phyloP scores from a whole-genome alignment of 92 coral and sea anemone genomes.

The Desmophyllum pertusum region DNA sequence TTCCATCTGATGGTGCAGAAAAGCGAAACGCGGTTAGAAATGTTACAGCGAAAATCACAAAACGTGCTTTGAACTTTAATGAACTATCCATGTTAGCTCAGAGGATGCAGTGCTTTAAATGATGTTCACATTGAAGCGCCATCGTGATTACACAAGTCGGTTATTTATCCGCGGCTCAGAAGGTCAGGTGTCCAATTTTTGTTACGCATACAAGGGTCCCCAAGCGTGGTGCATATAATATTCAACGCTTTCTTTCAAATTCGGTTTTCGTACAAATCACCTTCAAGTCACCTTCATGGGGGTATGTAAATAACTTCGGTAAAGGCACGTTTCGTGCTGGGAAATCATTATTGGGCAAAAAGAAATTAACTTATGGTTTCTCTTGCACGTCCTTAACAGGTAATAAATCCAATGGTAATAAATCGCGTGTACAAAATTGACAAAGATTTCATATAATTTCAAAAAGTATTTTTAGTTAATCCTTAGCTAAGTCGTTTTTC shows the following conservation, averaged over 20 bases:
- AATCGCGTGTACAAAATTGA: no score
- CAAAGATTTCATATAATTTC: no score
- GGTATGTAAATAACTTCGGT: no score
- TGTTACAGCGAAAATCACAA: neutral
- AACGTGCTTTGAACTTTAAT: neutral
- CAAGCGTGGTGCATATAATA: neutral
- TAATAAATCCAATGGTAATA: no score
- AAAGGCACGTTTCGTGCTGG: constrained; percentile 10
- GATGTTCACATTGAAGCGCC: neutral
- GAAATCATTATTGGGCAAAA: neutral
- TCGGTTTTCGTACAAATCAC: no score
- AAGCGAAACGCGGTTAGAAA: constrained; percentile 2
- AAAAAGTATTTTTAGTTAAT: neutral
- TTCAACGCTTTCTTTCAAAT: neutral
- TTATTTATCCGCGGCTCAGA: neutral
- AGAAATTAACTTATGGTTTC: neutral
- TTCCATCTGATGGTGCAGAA: constrained; percentile 47
- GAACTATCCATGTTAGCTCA: constrained; percentile 15
- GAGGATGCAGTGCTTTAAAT: neutral
- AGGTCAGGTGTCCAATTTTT: neutral
- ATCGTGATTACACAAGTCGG: neutral
- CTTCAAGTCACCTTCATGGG: neutral
- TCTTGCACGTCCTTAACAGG: constrained; percentile 6
- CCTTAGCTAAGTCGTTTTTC: neutral
- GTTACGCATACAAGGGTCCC: neutral